These are phyloP conservation scores for Corynorhinus townsendii DNA, from an alignment of 2,113 vertebrate species.

Conservation along the genomic window DNA sequence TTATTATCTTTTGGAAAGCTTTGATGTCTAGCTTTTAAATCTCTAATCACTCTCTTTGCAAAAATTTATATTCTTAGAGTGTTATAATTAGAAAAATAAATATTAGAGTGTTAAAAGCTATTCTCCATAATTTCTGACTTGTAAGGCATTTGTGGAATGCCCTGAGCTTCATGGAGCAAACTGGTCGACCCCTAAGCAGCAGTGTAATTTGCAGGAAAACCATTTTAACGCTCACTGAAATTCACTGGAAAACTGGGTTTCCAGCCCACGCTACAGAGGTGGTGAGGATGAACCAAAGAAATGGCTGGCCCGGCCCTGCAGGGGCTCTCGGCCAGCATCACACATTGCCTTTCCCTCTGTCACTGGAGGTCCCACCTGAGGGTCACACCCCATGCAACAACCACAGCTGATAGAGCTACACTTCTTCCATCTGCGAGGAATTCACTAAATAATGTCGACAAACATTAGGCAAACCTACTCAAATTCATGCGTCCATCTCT, in stretches of 20 bases:
- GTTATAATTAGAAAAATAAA: conserved; percentile 60
- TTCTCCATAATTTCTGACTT: conserved; percentile 7
- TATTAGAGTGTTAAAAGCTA: not conserved
- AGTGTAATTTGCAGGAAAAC: not conserved
- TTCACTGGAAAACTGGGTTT: not conserved
- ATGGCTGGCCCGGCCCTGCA: accelerated
- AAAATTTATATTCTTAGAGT: conserved; percentile 36
- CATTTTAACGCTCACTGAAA: accelerated
- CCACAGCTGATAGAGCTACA: accelerated
- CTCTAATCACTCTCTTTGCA: conserved; percentile 48
- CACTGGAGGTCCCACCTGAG: not conserved
- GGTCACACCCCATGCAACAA: not conserved
- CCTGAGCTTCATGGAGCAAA: not conserved
- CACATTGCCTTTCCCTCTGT: accelerated
- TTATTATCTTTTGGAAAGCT: conserved; percentile 56
- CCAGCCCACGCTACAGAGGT: not conserved
- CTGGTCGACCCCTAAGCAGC: not conserved
- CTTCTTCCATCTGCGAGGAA: not conserved
- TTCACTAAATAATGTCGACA: not conserved
- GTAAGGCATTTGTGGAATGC: not conserved
- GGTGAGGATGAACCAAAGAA: accelerated
- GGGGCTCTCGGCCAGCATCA: too few relatives aligned
- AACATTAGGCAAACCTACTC: too few relatives aligned
- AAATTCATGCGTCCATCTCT: not conserved
- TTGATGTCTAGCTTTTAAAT: conserved; percentile 63